Evolutionary conservation across 2,113 vertebrate species (phyloP).

Genomic region (Regulus satrapa): DNA sequence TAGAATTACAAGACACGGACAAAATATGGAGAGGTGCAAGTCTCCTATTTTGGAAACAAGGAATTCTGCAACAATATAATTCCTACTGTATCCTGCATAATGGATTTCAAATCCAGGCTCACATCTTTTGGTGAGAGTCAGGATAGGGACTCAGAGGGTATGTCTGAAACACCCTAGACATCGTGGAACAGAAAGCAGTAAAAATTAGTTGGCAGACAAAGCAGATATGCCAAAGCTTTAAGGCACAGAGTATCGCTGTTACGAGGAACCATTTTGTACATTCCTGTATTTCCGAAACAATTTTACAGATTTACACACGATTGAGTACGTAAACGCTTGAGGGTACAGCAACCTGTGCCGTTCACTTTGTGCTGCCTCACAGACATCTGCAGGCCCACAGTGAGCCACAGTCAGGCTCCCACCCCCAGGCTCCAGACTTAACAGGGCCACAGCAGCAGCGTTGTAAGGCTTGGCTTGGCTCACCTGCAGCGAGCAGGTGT

Average conservation of each 20-base stretch:
- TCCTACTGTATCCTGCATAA: not conserved
- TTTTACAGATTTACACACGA: not conserved
- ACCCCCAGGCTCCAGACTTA: not conserved
- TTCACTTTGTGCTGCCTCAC: not conserved
- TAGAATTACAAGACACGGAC: not conserved
- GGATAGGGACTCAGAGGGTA: not conserved
- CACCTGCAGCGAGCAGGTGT: not conserved
- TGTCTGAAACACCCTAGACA: not conserved
- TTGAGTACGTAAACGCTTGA: not conserved
- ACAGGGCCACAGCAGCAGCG: not conserved
- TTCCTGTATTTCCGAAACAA: not conserved
- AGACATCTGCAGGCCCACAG: fast-evolving
- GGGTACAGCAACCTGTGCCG: not conserved
- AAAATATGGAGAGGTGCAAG: not conserved
- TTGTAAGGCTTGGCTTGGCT: not conserved
- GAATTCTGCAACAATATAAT: not conserved
- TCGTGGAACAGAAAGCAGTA: not conserved
- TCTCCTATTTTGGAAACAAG: not conserved
- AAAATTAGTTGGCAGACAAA: not conserved
- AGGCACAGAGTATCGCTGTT: not conserved
- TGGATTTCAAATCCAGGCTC: not conserved
- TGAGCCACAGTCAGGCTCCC: not conserved
- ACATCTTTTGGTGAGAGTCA: not conserved
- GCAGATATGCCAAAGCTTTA: not conserved
- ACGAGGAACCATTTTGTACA: not conserved